Conservation (phyloP, 1,140 invertebrate genomes). For the Bicyclus anynana region DNA sequence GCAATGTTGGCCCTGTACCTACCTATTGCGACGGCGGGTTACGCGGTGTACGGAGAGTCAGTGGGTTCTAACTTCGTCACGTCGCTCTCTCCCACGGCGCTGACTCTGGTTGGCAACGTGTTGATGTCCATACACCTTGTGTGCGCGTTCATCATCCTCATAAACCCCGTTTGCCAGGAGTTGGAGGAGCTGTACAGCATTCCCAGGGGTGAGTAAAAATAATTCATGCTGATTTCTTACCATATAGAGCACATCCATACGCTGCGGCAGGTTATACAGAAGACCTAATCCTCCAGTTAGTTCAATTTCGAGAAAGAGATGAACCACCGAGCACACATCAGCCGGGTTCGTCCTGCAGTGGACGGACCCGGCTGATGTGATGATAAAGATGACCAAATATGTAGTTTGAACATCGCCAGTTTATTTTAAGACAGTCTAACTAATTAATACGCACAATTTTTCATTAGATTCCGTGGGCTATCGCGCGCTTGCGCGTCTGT, state of each 20-base stretch:
- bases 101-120: slow-evolving; percentile 78
- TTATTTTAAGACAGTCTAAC: no score
- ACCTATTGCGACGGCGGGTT: slow-evolving; percentile 78
- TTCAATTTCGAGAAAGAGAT: no score
- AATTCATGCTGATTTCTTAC: no score
- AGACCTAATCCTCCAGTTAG: no score
- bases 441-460: no score
- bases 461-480: slow-evolving; percentile 81
- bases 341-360: no score
- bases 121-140: slow-evolving; percentile 81
- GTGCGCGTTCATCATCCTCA: slow-evolving; percentile 81
- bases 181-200: slow-evolving; percentile 83
- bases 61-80: slow-evolving; percentile 77
- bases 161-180: slow-evolving; percentile 83
- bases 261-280: no score
- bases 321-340: no score
- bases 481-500: slow-evolving; percentile 78
- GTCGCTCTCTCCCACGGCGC: slow-evolving; percentile 67
- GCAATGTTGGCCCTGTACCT: slow-evolving; percentile 79
- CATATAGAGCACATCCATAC: no score
- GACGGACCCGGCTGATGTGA: no score
- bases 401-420: no score
- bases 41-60: slow-evolving; percentile 79
- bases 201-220: slow-evolving; percentile 81
- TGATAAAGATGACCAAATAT: no score